Conservation (phyloP, 2,797 vertebrate genomes). For the Enteromius treurensis region DNA sequence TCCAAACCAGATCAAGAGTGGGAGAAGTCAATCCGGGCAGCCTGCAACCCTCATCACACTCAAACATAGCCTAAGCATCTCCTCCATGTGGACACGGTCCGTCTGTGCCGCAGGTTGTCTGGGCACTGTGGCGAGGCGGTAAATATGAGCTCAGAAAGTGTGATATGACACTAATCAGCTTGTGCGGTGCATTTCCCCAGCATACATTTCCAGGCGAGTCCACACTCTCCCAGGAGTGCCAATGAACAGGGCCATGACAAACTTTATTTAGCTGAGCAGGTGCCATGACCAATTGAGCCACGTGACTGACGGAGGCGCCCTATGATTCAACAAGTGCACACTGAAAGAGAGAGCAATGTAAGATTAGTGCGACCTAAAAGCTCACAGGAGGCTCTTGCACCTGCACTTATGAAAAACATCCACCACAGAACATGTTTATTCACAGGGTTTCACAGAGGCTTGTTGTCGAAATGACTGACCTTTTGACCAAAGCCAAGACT, state of each 20-base stretch:
- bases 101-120: constrained; percentile 9
- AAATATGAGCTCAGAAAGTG: constrained; percentile 55
- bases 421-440: constrained; percentile 10
- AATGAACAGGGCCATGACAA: constrained; percentile 36
- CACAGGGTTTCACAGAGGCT: not conserved
- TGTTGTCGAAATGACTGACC: constrained; percentile 16
- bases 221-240: constrained; percentile 5
- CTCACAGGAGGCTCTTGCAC: not conserved
- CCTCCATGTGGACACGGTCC: not conserved
- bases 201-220: constrained; percentile 28
- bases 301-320: constrained; percentile 2
- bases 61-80: not conserved
- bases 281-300: constrained; percentile 40
- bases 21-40: constrained; percentile 62
- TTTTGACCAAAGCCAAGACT: constrained; percentile 5
- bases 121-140: constrained; percentile 30
- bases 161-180: constrained; percentile 62
- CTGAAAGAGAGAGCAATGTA: not conserved
- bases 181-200: constrained; percentile 42
- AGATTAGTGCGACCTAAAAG: not conserved
- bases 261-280: constrained; percentile 46
- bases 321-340: constrained; percentile 25
- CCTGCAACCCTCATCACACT: constrained; percentile 16
- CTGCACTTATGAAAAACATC: constrained; percentile 14
- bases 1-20: constrained; percentile 72